These are phyloP conservation scores for Carcina quercana DNA, from an alignment of 2,888 invertebrate species.

Conservation along the genomic window DNA sequence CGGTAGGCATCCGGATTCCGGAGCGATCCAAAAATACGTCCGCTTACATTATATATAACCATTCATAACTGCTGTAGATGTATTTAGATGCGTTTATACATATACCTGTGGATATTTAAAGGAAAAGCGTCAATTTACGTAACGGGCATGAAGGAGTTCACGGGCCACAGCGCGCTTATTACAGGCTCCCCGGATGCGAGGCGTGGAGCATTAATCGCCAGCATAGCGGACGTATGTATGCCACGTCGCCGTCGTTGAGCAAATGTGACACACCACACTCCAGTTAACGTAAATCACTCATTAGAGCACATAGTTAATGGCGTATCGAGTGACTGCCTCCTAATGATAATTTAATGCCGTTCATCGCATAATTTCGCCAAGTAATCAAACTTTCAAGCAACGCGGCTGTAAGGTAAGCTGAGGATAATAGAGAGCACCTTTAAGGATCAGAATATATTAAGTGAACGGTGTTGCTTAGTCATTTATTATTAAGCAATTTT, in stretches of 20 bases:
- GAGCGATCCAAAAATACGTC: neutral
- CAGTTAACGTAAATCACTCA: constrained; percentile 58
- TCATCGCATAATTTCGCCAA: constrained; percentile 53
- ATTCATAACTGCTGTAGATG: no score
- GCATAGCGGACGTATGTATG: constrained; percentile 34
- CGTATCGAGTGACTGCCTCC: constrained; percentile 46
- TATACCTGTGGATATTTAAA: constrained; percentile 10
- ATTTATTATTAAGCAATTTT: constrained; percentile 34
- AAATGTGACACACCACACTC: constrained; percentile 46
- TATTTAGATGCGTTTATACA: no score
- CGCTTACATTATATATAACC: neutral
- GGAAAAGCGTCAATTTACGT: constrained; percentile 39
- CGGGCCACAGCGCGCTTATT: constrained; percentile 44
- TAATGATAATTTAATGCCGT: constrained; percentile 62
- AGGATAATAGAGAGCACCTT: constrained; percentile 51
- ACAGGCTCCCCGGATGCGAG: constrained; percentile 28
- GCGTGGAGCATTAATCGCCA: constrained; percentile 31
- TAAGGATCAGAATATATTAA: constrained; percentile 47
- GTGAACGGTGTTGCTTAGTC: constrained; percentile 40
- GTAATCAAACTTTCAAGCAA: constrained; percentile 58
- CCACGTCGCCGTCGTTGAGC: constrained; percentile 35
- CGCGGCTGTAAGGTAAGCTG: constrained; percentile 39
- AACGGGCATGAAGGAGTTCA: constrained; percentile 38
- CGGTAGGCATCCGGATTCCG: neutral
- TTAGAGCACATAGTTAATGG: constrained; percentile 50